These are phyloP conservation scores for Melanotaenia maccullochi DNA, from an alignment of 2,797 vertebrate species.

Conservation along the genomic window DNA sequence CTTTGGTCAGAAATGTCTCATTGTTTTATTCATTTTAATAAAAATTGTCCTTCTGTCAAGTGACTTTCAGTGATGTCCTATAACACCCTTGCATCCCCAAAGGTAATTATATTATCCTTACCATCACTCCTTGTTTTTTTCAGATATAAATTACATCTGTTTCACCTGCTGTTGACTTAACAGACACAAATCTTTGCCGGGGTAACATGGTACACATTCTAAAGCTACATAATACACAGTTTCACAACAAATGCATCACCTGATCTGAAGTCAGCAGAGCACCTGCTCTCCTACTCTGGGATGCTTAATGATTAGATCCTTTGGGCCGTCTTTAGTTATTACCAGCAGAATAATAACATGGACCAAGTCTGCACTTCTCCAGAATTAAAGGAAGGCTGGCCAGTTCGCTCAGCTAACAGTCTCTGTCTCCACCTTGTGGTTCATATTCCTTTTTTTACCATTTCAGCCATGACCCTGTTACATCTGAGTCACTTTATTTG, in stretches of 20 bases:
- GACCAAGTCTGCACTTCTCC: background rate
- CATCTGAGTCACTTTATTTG: background rate
- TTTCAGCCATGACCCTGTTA: background rate
- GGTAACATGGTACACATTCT: background rate
- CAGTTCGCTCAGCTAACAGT: conserved; percentile 30
- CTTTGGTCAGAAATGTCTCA: conserved; percentile 31
- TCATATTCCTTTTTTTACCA: background rate
- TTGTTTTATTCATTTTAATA: conserved; percentile 56
- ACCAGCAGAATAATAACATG: conserved; percentile 3
- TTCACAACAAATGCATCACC: conserved; percentile 5
- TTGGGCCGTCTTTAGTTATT: conserved; percentile 1
- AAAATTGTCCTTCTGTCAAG: conserved; percentile 28
- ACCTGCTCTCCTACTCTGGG: conserved; percentile 24
- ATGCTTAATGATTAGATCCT: background rate
- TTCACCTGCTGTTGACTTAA: conserved; percentile 10
- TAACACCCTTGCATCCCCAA: too few species aligned
- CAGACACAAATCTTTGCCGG: conserved; percentile 14
- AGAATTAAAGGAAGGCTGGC: background rate
- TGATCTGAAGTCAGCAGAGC: conserved; percentile 14
- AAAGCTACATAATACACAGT: background rate
- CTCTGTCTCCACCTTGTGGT: conserved; percentile 78
- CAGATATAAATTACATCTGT: background rate
- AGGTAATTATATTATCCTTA: background rate
- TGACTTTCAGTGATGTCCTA: background rate
- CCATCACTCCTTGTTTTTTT: background rate